Conservation (phyloP, 2,888 invertebrate genomes). For the Podotricha telesiphe region DNA sequence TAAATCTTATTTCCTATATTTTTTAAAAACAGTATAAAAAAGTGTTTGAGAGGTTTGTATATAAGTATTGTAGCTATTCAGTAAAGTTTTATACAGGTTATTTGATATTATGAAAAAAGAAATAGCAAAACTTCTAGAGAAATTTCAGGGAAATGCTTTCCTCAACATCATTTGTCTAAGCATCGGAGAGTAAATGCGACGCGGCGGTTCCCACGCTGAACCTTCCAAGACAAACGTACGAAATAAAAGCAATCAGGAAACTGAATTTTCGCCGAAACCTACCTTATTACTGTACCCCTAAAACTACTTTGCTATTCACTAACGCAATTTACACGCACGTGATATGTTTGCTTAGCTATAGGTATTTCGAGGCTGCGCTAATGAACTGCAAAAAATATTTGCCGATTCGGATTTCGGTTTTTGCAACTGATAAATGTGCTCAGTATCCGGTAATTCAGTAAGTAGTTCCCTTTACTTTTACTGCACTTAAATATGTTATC, state of each 20-base stretch:
- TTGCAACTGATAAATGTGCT: conserved; percentile 76
- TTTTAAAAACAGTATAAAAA: too few relatives aligned
- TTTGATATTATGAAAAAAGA: conserved; percentile 38
- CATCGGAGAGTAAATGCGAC: conserved; percentile 76
- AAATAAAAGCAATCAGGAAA: conserved; percentile 36
- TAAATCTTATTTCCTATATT: too few relatives aligned
- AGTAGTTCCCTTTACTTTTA: conserved; percentile 39
- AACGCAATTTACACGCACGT: conserved; percentile 1
- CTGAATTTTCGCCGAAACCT: conserved; percentile 34
- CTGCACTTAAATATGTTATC: conserved; percentile 25
- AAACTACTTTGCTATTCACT: conserved; percentile 23
- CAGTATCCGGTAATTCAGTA: conserved; percentile 67
- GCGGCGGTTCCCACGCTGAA: conserved; percentile 76
- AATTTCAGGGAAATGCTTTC: conserved; percentile 69
- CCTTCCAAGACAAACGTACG: conserved; percentile 47
- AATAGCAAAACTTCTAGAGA: conserved; percentile 57
- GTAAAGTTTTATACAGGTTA: too few relatives aligned
- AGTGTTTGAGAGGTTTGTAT: too few relatives aligned
- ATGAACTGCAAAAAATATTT: conserved; percentile 82
- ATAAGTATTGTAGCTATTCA: too few relatives aligned
- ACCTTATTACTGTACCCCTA: conserved; percentile 45
- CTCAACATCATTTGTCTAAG: conserved; percentile 77
- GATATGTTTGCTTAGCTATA: conserved; percentile 53
- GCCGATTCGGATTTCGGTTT: conserved; percentile 73
- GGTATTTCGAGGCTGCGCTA: conserved; percentile 77